Conservation (phyloP, 2,797 vertebrate species). For the Ammospiza maritima region DNA sequence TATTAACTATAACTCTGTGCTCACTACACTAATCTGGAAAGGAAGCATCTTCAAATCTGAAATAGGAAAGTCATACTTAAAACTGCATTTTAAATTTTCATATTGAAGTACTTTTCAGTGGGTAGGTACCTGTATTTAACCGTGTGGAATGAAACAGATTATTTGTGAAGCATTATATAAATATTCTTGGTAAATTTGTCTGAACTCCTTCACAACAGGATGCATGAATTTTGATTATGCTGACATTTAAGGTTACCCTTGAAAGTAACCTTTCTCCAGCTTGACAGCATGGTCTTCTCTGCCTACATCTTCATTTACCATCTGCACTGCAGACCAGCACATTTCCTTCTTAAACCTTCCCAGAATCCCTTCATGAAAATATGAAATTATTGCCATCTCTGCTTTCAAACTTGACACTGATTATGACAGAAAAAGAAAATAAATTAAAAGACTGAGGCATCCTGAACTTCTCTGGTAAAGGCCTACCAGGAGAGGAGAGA, state of each 20-base stretch:
- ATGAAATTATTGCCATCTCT: background rate
- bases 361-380: background rate
- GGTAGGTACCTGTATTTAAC: background rate
- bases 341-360: background rate
- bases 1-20: background rate
- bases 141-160: background rate
- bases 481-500: background rate
- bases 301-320: background rate
- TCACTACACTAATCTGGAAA: background rate
- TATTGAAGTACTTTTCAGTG: background rate
- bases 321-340: background rate
- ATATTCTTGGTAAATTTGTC: background rate
- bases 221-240: background rate
- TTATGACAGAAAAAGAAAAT: background rate
- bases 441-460: background rate
- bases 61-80: background rate
- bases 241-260: background rate
- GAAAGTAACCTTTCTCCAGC: slow-evolving; percentile 5
- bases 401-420: background rate
- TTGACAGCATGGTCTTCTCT: background rate
- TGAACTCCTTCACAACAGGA: background rate
- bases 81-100: background rate
- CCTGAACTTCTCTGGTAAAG: background rate
- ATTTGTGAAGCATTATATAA: background rate
- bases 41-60: background rate